phyloP scores from a whole-genome alignment of 2,113 vertebrate species.

The Microcebus murinus region DNA sequence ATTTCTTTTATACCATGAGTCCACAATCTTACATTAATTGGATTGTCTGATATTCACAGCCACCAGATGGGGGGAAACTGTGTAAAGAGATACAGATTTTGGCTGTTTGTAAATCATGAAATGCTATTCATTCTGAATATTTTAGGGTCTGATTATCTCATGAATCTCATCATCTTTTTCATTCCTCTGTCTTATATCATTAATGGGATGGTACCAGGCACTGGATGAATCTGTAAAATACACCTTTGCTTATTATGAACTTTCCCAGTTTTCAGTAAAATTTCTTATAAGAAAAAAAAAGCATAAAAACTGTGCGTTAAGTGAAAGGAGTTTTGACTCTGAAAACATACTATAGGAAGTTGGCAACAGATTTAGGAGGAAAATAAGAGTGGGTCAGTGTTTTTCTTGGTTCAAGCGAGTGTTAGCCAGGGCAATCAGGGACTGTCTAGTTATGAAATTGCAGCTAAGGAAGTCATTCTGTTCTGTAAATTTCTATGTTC shows the following conservation, averaged over 20 bases:
- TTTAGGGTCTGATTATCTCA: not conserved
- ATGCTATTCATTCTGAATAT: not conserved
- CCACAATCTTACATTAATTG: not conserved
- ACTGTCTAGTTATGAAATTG: not conserved
- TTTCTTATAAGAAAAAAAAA: not conserved
- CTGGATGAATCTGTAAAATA: not conserved
- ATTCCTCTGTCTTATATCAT: not conserved
- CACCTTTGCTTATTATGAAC: not conserved
- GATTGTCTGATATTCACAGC: not conserved
- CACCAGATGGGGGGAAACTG: not conserved
- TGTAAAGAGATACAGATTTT: not conserved
- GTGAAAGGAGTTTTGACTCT: not conserved
- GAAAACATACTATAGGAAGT: not conserved
- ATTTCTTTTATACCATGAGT: not conserved
- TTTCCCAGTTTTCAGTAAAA: not conserved
- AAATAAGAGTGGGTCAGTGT: not conserved
- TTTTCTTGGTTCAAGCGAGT: not conserved
- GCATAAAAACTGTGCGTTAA: not conserved
- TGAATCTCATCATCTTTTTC: conserved; percentile 5
- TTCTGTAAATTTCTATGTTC: not conserved
- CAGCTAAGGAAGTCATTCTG: not conserved
- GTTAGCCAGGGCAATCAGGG: not conserved
- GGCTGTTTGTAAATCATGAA: not conserved
- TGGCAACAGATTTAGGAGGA: not conserved
- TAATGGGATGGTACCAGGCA: not conserved